These are phyloP conservation scores for Lineus longissimus DNA, from an alignment of 1,140 invertebrate genomes.

Conservation along the genomic window DNA sequence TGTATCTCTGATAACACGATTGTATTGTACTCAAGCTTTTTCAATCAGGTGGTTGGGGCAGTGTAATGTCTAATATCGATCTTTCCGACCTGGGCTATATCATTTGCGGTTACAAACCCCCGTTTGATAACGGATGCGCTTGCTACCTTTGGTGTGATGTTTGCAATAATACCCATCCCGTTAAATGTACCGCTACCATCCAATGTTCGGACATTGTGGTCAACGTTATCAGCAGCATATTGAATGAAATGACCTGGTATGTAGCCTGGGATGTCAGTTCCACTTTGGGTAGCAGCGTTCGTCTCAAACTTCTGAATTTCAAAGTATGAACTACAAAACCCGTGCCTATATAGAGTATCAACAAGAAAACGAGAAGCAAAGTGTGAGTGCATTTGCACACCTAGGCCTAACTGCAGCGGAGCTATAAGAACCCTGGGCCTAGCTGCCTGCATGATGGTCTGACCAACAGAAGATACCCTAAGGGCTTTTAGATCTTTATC, in stretches of 20 bases:
- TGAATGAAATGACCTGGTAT: too few species aligned
- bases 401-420: too few species aligned
- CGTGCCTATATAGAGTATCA: too few species aligned
- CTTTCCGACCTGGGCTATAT: conserved; percentile 12
- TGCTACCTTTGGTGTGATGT: conserved; percentile 32
- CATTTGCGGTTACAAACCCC: conserved; percentile 11
- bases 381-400: too few species aligned
- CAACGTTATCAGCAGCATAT: conserved; percentile 38
- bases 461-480: conserved; percentile 21
- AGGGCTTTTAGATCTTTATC: conserved; percentile 15
- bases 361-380: too few species aligned
- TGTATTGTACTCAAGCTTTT: too few species aligned
- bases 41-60: too few species aligned
- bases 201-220: conserved; percentile 30
- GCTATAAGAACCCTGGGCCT: conserved; percentile 17
- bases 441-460: conserved; percentile 20
- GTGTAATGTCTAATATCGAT: too few species aligned
- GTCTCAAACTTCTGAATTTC: conserved; percentile 27
- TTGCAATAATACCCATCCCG: conserved; percentile 35
- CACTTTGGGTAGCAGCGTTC: conserved; percentile 19
- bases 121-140: too few species aligned
- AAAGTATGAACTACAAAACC: conserved; percentile 24
- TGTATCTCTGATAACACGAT: too few species aligned
- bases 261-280: too few species aligned
- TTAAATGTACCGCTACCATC: conserved; percentile 39